Percentiles rank a stretch among this genome's conserved stretches.
These are phyloP conservation scores for Coenobita brevimanus DNA, from an alignment of 1,140 invertebrate species.

Conservation along the genomic window DNA sequence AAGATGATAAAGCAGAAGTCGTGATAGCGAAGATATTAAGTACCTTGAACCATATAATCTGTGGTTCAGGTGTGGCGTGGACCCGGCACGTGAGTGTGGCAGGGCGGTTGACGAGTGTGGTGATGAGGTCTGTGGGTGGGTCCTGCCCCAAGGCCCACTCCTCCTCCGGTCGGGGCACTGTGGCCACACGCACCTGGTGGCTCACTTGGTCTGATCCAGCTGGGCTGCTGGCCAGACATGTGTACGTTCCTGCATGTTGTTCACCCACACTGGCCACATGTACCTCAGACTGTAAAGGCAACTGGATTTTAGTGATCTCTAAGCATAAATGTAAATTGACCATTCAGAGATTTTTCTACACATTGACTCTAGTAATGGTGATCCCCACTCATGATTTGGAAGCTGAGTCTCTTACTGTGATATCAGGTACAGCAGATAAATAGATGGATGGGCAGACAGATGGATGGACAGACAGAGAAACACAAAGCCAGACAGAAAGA, in stretches of 20 bases:
- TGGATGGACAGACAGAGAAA: too few species aligned
- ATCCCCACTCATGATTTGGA: too few species aligned
- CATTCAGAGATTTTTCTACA: too few species aligned
- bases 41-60: slow-evolving; percentile 58
- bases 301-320: neutral
- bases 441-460: too few species aligned
- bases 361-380: too few species aligned
- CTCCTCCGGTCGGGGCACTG: slow-evolving; percentile 9
- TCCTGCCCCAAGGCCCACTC: neutral
- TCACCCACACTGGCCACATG: slow-evolving; percentile 25
- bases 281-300: slow-evolving; percentile 20
- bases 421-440: too few species aligned
- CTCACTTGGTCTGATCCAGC: slow-evolving; percentile 68
- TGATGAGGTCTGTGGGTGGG: neutral
- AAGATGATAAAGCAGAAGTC: too few species aligned
- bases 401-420: too few species aligned
- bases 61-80: slow-evolving; percentile 37
- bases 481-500: too few species aligned
- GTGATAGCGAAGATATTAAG: too few species aligned
- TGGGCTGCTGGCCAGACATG: slow-evolving; percentile 74
- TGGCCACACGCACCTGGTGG: slow-evolving; percentile 30
- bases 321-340: neutral
- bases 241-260: slow-evolving; percentile 74
- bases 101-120: slow-evolving; percentile 30
- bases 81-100: slow-evolving; percentile 37